These are phyloP conservation scores for Mesorhabditis spiculigera DNA, from an alignment of 2,888 invertebrate genomes.

Conservation along the genomic window DNA sequence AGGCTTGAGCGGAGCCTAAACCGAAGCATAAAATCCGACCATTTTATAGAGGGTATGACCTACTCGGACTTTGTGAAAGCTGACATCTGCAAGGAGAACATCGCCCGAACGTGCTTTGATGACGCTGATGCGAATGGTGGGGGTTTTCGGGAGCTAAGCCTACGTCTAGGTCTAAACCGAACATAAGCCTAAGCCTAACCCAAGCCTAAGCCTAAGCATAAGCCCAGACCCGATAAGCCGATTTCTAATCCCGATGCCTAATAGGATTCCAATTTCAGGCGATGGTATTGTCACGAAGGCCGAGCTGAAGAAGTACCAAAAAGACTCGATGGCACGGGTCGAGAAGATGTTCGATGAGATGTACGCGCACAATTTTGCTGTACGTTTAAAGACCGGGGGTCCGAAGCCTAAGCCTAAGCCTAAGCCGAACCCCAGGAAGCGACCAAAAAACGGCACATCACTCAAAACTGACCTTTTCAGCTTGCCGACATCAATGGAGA, in stretches of 20 bases:
- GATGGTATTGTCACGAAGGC: slow-evolving; percentile 3
- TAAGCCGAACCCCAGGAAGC: too few species aligned
- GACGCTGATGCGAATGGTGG: not conserved
- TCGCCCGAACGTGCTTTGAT: slow-evolving; percentile 2
- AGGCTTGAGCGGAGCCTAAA: too few species aligned
- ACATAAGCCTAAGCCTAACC: too few species aligned
- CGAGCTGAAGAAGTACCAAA: not conserved
- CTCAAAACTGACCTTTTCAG: not conserved
- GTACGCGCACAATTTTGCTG: not conserved
- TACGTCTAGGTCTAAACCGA: too few species aligned
- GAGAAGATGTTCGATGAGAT: not conserved
- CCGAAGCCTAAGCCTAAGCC: too few species aligned
- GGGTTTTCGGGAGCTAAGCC: too few species aligned
- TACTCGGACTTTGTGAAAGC: not conserved
- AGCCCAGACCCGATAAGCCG: too few species aligned
- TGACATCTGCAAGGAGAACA: slow-evolving; percentile 11
- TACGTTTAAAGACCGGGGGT: not conserved
- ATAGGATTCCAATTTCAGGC: not conserved
- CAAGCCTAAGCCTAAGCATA: too few species aligned
- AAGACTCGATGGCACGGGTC: not conserved
- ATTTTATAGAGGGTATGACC: not conserved
- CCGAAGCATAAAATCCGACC: too few species aligned
- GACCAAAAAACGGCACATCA: too few species aligned
- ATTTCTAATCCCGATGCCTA: not conserved
- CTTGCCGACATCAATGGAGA: not conserved